Evolutionary conservation across 2,888 invertebrate genomes (phyloP), one percentile per base, ranked within the genome.

Genomic region (Diaprepes abbreviatus): DNA sequence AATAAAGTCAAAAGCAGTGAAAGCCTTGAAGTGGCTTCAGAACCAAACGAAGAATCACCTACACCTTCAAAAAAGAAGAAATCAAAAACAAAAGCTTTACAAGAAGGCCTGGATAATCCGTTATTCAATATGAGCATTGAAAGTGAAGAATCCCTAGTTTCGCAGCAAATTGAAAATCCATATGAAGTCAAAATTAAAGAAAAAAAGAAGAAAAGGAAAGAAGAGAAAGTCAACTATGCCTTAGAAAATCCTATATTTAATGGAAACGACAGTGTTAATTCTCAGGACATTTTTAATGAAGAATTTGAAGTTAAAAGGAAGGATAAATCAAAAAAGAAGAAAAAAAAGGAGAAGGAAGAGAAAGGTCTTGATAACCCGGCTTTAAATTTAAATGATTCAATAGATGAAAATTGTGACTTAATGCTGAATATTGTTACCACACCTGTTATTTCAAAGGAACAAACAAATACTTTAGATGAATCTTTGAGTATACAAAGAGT

Each of bases 361-460:
- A 28, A 52, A n/a, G 78, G 75, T 9, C 52, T 76, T 10, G 68
- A 67, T 19, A 79, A 78, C 69, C 76, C 76, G 9, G 76, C 73
- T 6, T 66, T 78, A 50, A 72, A 75, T 66, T 66, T 76, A 36
- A 66, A 73, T 43, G 66, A 73, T 36, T 66, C 40, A 1, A 57
- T 69, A 35, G 72, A 74, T 48, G 71, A 71, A 45, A 60, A 70
- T 9, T 74, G 73, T 60, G 79, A 80, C 63, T 69, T 80, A 33
- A 76, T 80, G 73, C 66, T 79, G 38, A 81, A 81, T 36, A 67
- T 79, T 12, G 75, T 76, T 7, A 24, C 74, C 5, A 21, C 36
- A 2, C 38, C 21, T 19, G 9, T 28, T 9, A 10, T 19, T 10
- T n/a, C 28, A 66, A 68, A 33, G 21, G 17, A 28, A 10, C 17